phyloP scores from a whole-genome alignment of 2,888 invertebrate species.

The Eretmocerus hayati region DNA sequence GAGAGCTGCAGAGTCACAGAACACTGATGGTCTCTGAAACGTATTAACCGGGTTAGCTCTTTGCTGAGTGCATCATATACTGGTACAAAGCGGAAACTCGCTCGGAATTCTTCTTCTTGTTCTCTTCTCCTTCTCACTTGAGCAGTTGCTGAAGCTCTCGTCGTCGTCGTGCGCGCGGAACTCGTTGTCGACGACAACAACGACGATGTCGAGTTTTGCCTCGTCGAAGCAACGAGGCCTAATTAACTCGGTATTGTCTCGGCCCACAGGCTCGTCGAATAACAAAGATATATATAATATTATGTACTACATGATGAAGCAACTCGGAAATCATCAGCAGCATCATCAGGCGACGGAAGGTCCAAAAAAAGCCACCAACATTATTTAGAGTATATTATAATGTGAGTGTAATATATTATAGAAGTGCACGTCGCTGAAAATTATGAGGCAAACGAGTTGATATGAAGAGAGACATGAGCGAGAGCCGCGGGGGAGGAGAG shows the following conservation, averaged over 20 bases:
- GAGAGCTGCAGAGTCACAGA: too few relatives aligned
- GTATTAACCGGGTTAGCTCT: not conserved
- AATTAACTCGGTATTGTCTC: conserved; percentile 13
- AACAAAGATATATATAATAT: too few relatives aligned
- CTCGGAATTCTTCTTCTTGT: conserved; percentile 11
- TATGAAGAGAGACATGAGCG: too few relatives aligned
- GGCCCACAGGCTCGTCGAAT: conserved; percentile 3
- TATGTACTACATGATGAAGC: not conserved
- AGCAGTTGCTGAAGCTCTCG: conserved; percentile 1
- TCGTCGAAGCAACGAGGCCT: conserved; percentile 11
- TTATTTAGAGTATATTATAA: too few relatives aligned
- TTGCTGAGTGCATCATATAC: conserved; percentile 2
- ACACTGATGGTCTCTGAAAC: too few relatives aligned
- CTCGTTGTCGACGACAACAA: not conserved
- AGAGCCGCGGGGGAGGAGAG: too few relatives aligned
- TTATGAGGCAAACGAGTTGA: too few relatives aligned
- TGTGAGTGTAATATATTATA: too few relatives aligned
- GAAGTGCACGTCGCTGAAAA: too few relatives aligned
- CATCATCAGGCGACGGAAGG: too few relatives aligned
- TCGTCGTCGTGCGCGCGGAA: not conserved
- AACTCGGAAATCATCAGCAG: too few relatives aligned
- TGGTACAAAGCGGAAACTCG: not conserved
- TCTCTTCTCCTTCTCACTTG: not conserved
- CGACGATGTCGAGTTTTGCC: not conserved
- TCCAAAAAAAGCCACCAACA: too few relatives aligned